Evolutionary conservation across 1,140 invertebrate species (phyloP).

Genomic region (Sogatella furcifera): DNA sequence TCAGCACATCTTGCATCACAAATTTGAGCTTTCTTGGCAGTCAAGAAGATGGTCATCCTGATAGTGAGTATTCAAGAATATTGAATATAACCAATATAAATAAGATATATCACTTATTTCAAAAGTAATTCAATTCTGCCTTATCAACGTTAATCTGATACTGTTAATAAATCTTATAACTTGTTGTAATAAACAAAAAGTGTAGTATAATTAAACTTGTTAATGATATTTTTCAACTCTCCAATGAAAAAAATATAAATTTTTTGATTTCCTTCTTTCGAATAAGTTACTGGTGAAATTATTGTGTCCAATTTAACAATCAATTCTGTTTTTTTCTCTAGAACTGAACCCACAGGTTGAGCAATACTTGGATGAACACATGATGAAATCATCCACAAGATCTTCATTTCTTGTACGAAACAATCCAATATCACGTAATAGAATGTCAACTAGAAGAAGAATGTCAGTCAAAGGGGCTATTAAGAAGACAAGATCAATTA

Average conservation of each 20-base stretch:
- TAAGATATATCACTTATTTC: too few relatives aligned
- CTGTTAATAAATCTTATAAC: too few relatives aligned
- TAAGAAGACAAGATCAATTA: constrained; percentile 76
- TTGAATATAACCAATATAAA: too few relatives aligned
- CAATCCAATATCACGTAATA: constrained; percentile 33
- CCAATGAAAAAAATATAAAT: too few relatives aligned
- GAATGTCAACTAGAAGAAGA: constrained; percentile 40
- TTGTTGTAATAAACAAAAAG: too few relatives aligned
- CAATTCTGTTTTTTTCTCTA: constrained; percentile 30
- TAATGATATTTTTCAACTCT: too few relatives aligned
- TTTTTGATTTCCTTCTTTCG: too few relatives aligned
- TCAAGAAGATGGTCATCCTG: constrained; percentile 80
- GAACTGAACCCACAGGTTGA: constrained; percentile 71
- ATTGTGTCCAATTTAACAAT: too few relatives aligned
- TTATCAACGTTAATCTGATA: too few relatives aligned
- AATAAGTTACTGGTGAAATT: too few relatives aligned
- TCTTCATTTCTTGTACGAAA: constrained; percentile 34
- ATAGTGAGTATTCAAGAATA: constrained; percentile 39
- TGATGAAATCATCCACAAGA: constrained; percentile 48
- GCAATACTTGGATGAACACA: constrained; percentile 76
- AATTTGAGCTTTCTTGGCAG: constrained; percentile 90
- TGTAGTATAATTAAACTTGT: too few relatives aligned
- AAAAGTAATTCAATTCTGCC: too few relatives aligned
- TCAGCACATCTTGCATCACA: constrained; percentile 91
- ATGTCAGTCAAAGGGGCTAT: constrained; percentile 80